Conservation (phyloP, 2,888 invertebrate genomes). For the Synanthedon andrenaeformis region DNA sequence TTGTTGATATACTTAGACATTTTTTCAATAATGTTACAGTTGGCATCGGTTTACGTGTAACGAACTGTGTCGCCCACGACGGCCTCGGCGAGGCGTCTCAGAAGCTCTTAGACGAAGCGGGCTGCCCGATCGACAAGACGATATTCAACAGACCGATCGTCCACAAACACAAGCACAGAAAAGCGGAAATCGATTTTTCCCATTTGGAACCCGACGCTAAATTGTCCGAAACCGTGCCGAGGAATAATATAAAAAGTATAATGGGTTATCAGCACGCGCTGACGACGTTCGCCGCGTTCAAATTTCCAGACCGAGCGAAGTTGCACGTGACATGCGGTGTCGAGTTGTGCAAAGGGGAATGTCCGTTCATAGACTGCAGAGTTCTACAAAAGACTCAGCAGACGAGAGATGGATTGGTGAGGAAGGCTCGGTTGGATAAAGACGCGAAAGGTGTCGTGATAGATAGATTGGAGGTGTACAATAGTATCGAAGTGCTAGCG, state of each 20-base stretch:
- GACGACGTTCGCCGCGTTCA: slow-evolving; percentile 83
- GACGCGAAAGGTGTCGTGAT: slow-evolving; percentile 70
- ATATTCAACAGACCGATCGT: slow-evolving; percentile 69
- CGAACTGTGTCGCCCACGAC: slow-evolving; percentile 83
- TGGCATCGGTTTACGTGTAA: slow-evolving; percentile 79
- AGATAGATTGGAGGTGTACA: slow-evolving; percentile 80
- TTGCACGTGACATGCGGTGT: slow-evolving; percentile 83
- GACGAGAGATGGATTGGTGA: slow-evolving; percentile 53
- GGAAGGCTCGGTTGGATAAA: slow-evolving; percentile 59
- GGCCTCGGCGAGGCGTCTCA: slow-evolving; percentile 82
- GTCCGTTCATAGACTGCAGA: slow-evolving; percentile 72
- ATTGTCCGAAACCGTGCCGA: slow-evolving; percentile 42
- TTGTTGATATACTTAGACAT: too few species aligned
- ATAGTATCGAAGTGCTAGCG: slow-evolving; percentile 83
- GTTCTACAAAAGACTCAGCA: slow-evolving; percentile 53
- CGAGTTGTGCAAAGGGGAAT: slow-evolving; percentile 79
- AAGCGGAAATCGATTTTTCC: slow-evolving; percentile 46
- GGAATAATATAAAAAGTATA: slow-evolving; percentile 51
- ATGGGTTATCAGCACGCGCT: slow-evolving; percentile 66
- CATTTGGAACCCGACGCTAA: slow-evolving; percentile 45
- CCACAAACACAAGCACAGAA: slow-evolving; percentile 45
- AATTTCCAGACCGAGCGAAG: slow-evolving; percentile 83
- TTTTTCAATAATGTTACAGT: slow-evolving; percentile 44
- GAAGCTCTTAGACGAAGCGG: slow-evolving; percentile 77
- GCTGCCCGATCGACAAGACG: slow-evolving; percentile 79